phyloP scores from a whole-genome alignment of 1,140 invertebrate genomes.

The Plutomurus gul region DNA sequence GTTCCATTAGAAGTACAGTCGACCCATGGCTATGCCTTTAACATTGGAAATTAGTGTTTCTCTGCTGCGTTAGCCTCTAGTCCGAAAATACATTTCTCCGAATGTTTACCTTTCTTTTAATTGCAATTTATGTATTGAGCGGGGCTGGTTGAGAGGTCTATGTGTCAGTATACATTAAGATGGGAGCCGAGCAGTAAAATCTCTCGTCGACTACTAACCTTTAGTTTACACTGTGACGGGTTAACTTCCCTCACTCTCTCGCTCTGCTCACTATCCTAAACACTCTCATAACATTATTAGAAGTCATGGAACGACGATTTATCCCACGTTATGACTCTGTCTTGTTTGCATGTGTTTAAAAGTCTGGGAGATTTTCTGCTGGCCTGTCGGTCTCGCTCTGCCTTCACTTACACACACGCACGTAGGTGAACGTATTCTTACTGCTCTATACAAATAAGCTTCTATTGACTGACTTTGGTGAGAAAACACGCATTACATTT shows the following conservation, averaged over 20 bases:
- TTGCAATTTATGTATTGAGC: background rate
- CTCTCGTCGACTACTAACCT: background rate
- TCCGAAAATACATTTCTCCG: background rate
- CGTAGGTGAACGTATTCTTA: no score
- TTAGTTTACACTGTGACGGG: background rate
- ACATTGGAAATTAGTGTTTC: no score
- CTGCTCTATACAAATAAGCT: no score
- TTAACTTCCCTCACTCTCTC: background rate
- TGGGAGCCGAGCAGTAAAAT: background rate
- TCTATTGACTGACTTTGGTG: no score
- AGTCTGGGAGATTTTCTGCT: background rate
- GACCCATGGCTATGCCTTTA: no score
- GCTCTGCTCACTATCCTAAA: background rate
- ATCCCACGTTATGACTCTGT: background rate
- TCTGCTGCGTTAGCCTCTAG: no score
- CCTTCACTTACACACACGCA: background rate
- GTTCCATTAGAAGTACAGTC: no score
- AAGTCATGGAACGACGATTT: background rate
- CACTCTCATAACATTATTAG: background rate
- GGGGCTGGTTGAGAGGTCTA: background rate
- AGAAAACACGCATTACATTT: no score
- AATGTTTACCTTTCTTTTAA: slow-evolving; percentile 8
- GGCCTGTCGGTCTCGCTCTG: background rate
- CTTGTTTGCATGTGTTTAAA: slow-evolving; percentile 1
- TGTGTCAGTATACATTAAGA: background rate